A percentile compares a stretch with the other conserved stretches of the same genome.
These are phyloP conservation scores for Microtus agrestis DNA, from an alignment of 2,797 vertebrate genomes.

Conservation along the genomic window DNA sequence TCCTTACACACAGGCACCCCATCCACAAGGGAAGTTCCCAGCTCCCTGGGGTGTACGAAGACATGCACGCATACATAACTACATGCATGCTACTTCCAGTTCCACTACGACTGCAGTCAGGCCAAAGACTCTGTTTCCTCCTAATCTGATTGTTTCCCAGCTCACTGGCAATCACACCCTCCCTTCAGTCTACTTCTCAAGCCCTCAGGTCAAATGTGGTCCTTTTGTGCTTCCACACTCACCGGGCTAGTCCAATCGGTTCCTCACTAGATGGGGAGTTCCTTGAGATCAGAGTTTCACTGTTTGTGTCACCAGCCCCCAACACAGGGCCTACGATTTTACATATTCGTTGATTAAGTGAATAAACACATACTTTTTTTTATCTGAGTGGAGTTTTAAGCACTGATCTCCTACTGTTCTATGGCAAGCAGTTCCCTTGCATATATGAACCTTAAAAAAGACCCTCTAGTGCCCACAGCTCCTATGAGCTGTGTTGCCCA, in stretches of 20 bases:
- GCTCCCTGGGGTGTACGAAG: neutral
- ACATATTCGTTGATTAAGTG: constrained; percentile 21
- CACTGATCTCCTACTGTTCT: constrained; percentile 13
- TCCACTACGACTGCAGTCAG: neutral
- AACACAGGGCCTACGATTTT: constrained; percentile 22
- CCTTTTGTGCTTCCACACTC: neutral
- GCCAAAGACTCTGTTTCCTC: neutral
- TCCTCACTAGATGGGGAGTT: neutral
- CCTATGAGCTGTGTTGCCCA: constrained; percentile 16
- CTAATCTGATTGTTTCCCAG: neutral
- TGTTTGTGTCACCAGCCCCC: neutral
- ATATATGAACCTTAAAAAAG: neutral
- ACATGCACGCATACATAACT: neutral
- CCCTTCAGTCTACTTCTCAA: neutral
- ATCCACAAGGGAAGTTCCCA: neutral
- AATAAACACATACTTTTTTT: neutral
- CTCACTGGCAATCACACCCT: neutral
- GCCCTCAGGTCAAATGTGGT: neutral
- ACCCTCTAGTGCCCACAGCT: neutral
- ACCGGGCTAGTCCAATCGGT: neutral
- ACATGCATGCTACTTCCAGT: neutral
- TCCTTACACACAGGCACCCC: neutral
- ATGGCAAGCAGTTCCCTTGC: neutral
- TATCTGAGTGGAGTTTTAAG: constrained; percentile 23
- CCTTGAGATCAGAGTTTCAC: constrained; percentile 37